phyloP scores from a whole-genome alignment of 2,888 invertebrate genomes.

The Caenorhabditis plicata region DNA sequence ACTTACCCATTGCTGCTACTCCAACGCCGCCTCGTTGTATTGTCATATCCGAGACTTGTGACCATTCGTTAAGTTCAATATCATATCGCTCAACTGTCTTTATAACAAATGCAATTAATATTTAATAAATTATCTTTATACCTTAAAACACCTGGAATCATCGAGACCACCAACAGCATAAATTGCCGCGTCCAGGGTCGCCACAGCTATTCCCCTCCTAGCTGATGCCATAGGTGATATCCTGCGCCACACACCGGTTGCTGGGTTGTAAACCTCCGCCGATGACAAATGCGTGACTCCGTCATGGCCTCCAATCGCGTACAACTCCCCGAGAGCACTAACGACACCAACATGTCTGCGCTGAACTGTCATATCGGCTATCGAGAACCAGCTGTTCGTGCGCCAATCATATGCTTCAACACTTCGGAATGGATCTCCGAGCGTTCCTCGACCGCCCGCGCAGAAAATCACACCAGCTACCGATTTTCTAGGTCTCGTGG shows the following conservation, averaged over 20 bases:
- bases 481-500: constrained; percentile 67
- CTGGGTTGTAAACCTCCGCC: constrained; percentile 64
- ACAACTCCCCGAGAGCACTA: constrained; percentile 66
- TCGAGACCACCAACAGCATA: constrained; percentile 70
- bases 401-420: constrained; percentile 69
- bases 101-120: neutral
- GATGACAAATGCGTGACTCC: constrained; percentile 68
- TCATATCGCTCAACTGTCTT: constrained; percentile 66
- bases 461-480: constrained; percentile 70
- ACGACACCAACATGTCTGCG: constrained; percentile 70
- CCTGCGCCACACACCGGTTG: constrained; percentile 23
- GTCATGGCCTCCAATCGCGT: constrained; percentile 70
- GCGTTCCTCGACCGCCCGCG: constrained; percentile 69
- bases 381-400: constrained; percentile 67
- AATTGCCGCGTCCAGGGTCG: constrained; percentile 68
- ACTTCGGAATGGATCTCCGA: constrained; percentile 69
- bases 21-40: constrained; percentile 69
- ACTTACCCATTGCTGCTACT: constrained; percentile 66
- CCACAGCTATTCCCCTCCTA: constrained; percentile 69
- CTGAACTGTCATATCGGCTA: constrained; percentile 67
- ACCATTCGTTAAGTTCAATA: constrained; percentile 68
- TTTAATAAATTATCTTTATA: constrained; percentile 12
- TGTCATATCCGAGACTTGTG: constrained; percentile 68
- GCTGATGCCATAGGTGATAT: constrained; percentile 40
- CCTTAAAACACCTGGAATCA: constrained; percentile 68